Evolutionary conservation across 2,113 vertebrate species (phyloP), one percentile per base, ranked within the genome.

Genomic region (Montifringilla adamsi): DNA sequence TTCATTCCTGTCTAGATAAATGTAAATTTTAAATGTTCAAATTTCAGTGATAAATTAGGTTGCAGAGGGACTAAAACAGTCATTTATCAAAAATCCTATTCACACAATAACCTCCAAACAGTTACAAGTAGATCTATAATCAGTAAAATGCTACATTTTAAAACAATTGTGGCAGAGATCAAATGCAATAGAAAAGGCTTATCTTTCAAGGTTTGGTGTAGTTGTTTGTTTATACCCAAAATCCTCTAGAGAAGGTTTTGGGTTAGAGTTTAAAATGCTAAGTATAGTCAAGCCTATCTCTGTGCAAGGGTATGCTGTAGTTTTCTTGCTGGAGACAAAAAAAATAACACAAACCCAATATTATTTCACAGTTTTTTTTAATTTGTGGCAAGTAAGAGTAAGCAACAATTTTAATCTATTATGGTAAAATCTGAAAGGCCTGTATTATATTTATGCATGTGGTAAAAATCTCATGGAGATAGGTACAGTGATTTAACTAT

Each of bases 1-100:
- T 92, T 67, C 13, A 70, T 79, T 93, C 70, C 15, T 73, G 28
- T 84, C 77, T 76, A 70, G 39, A 49, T 73, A 94, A 69, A 74
- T 92, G 31, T 16, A 81, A 94, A 88, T 39, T 63, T 63, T 87
- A 82, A 85, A 84, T 69, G 50, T 87, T 95, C 63, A 46, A 46
- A 67, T 95, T 96, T 93, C 43, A 70, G 53, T 13, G 4, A 92
- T 91, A 82, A 93, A 97, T 92, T 91, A 78, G 9, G 21, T 92
- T 84, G 37, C 37, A 94, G 67, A 47, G 37, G 44, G 27, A 91
- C 44, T 89, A 93, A 93, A 92, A 9, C 16, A 37, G 39, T 23
- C 28, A 88, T 94, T 96, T 91, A 86, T 93, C 62, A 92, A 93
- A 94, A 93, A 66, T 62, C 33, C 31, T 69, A 47, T 84, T 94